A percentile compares a stretch with the other conserved stretches of the same genome.
Conservation (phyloP, 2,888 invertebrate species). For the Resseliella maxima region DNA sequence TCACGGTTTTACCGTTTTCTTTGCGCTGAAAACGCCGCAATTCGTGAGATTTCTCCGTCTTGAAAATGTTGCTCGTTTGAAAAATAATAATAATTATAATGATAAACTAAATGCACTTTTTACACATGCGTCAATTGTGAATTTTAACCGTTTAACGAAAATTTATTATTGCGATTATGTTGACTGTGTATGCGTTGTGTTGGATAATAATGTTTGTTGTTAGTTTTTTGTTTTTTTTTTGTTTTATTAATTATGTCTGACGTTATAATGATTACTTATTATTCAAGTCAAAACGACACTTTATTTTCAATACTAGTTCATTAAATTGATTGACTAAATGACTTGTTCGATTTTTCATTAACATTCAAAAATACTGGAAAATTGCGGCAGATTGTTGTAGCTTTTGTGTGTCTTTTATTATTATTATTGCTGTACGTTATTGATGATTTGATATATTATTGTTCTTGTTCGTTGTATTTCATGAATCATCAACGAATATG, state of each 20-base stretch:
- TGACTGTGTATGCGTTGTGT: neutral
- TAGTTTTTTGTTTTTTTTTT: neutral
- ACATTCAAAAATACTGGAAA: neutral
- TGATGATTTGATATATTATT: too few relatives aligned
- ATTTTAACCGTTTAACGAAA: too few relatives aligned
- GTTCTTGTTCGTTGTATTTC: too few relatives aligned
- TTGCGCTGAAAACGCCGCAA: neutral
- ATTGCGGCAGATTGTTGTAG: too few relatives aligned
- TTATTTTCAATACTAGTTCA: slow-evolving; percentile 8
- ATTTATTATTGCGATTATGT: too few relatives aligned
- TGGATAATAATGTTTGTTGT: neutral
- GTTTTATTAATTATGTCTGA: neutral
- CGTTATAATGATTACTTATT: neutral
- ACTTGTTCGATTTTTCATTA: too few relatives aligned
- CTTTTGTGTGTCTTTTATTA: too few relatives aligned
- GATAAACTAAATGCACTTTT: slow-evolving; percentile 8
- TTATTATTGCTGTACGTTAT: neutral
- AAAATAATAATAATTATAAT: too few relatives aligned
- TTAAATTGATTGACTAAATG: neutral
- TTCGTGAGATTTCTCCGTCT: neutral
- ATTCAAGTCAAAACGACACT: neutral
- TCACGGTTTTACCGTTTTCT: neutral
- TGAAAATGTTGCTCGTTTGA: neutral
- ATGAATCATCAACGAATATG: too few relatives aligned
- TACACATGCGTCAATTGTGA: too few relatives aligned